These are phyloP conservation scores for Chalcis sispes DNA, from an alignment of 2,888 invertebrate species.

Conservation along the genomic window DNA sequence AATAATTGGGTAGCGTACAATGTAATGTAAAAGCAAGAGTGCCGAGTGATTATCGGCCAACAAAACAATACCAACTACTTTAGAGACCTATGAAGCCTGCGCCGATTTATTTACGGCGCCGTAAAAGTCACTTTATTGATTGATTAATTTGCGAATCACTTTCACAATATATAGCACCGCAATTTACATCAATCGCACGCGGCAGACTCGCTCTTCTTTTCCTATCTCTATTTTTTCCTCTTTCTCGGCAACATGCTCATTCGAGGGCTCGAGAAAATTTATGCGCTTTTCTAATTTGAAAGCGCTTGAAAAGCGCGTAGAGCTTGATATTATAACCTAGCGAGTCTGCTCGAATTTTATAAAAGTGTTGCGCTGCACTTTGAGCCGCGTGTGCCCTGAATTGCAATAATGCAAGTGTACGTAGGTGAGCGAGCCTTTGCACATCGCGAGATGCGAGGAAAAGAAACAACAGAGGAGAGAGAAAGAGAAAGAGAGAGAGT, in stretches of 20 bases:
- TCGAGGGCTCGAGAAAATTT: too few relatives aligned
- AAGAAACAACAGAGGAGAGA: too few relatives aligned
- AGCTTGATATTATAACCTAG: neutral
- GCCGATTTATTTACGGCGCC: neutral
- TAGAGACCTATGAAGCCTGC: neutral
- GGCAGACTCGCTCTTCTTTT: too few relatives aligned
- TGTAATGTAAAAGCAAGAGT: neutral
- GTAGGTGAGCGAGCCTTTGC: too few relatives aligned
- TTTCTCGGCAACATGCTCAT: too few relatives aligned
- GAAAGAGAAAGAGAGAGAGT: too few relatives aligned
- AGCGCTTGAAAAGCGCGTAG: neutral
- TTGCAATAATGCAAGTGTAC: too few relatives aligned
- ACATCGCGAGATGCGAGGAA: too few relatives aligned
- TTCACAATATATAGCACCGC: neutral
- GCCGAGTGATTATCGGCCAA: neutral
- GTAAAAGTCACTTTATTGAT: neutral
- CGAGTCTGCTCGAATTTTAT: neutral
- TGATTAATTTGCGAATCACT: neutral
- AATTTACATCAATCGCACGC: too few relatives aligned
- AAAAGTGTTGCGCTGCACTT: too few relatives aligned
- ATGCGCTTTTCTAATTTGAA: neutral
- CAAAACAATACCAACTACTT: conserved; percentile 6
- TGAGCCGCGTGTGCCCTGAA: too few relatives aligned
- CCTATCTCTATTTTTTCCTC: too few relatives aligned
- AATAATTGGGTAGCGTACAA: conserved; percentile 3